Base-by-base conservation (phyloP, 2,888 invertebrate genomes). In the Unio pictorum region DNA sequence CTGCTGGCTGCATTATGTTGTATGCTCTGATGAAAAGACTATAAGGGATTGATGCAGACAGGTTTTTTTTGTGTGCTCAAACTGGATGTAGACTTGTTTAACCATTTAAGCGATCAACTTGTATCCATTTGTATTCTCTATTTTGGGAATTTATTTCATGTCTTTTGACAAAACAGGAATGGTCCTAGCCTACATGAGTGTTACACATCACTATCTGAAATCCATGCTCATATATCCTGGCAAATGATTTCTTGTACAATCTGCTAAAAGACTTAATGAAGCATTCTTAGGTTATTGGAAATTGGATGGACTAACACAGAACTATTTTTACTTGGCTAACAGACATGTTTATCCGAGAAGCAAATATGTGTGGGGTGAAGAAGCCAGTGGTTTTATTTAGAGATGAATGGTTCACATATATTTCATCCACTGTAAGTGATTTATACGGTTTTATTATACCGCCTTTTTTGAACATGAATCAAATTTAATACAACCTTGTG, bases 171-270 rank as follows among this genome's bases (percentile, higher is more conserved):
- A 73, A 55, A 68, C 68, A 2, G 71, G 71, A 18, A 68, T 68
- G 4, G 64, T 71, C 6, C 28, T 71, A 15, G 64, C 71, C 2
- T 65, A 66, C 18, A 57, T 66, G 58, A 71, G 59, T 61, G 68
- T 67, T 23, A 26, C 66, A 7, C 66, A 68, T 6, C 61, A 64
- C 18, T 68, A 61, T 30, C 5, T 58, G 3, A 65, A 61, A 20
- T 71, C 64, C 11, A 23, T 73, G n/a, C 61, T 71, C 1, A 54
- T 73, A 1, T 68, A 61, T 61, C 65, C 73, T 20, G 66, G 71
- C 3, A 5, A 57, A 18, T n/a, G 58, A 26, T 63, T 73, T 23
- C 30, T n/a, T 7, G 6, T 57, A 62, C 28, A 61, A 62, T 34
- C 58, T 58, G 0, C 54, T 66, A 1, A 65, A 62, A 54, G 62